Conservation (phyloP, 35 echinoderm and acorn worm species). For the Heliocidaris erythrogramma region DNA sequence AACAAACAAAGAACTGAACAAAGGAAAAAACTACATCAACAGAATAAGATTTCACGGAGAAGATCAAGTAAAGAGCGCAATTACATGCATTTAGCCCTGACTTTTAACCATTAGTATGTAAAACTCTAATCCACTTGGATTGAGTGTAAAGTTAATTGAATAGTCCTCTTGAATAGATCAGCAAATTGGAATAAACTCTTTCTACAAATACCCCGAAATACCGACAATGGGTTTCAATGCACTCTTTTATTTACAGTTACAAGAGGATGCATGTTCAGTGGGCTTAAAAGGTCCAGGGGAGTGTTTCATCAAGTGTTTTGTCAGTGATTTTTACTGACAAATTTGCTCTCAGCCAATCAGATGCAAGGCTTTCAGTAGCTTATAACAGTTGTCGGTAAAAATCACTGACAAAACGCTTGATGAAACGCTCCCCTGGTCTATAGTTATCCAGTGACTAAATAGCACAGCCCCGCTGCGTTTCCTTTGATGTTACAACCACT, state of each 20-base stretch:
- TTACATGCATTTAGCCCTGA: not conserved
- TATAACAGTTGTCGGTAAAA: no score
- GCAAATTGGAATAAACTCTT: not conserved
- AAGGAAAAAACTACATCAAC: no score
- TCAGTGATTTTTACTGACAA: no score
- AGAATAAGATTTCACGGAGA: no score
- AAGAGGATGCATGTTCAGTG: not conserved
- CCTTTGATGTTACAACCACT: not conserved
- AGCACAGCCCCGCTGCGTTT: not conserved
- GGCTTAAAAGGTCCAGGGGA: constrained; percentile 16
- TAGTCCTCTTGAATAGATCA: not conserved
- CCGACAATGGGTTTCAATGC: not conserved
- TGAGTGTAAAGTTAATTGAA: not conserved
- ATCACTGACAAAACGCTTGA: no score
- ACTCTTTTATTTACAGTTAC: not conserved
- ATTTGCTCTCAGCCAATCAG: no score
- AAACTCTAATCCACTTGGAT: not conserved
- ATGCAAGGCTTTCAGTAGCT: no score
- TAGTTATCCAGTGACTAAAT: not conserved
- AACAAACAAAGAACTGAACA: no score
- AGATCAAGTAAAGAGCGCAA: not conserved
- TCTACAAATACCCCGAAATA: not conserved
- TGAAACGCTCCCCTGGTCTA: no score
- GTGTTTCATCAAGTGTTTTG: no score
- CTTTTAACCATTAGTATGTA: not conserved